Evolutionary conservation across 2,797 vertebrate species (phyloP).

Genomic region (Melanotaenia nigrans): DNA sequence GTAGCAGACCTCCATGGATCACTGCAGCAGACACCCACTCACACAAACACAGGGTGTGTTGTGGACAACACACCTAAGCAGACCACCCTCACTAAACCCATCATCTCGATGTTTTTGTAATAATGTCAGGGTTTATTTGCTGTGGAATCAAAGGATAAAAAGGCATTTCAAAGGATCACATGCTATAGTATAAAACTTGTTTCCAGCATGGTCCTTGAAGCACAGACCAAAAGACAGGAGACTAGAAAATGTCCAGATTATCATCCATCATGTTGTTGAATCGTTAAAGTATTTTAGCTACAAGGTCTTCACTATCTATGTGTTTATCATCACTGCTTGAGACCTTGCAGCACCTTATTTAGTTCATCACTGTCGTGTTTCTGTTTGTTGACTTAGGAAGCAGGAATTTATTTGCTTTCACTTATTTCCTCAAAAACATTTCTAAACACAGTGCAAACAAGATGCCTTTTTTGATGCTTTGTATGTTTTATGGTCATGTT

Average conservation of each 20-base stretch:
- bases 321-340: constrained; percentile 26
- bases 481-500: constrained; percentile 5
- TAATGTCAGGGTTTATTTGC: constrained; percentile 21
- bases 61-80: constrained; percentile 25
- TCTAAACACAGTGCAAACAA: constrained; percentile 26
- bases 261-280: background rate
- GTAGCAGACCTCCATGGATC: constrained; percentile 51
- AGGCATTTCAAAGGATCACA: too few relatives aligned
- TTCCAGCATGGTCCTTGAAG: background rate
- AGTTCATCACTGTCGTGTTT: constrained; percentile 15
- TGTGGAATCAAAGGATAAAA: too few relatives aligned
- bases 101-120: constrained; percentile 46
- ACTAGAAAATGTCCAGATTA: constrained; percentile 2
- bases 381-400: constrained; percentile 2
- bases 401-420: constrained; percentile 49
- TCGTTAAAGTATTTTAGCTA: background rate
- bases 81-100: constrained; percentile 14
- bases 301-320: constrained; percentile 24
- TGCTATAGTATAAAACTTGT: too few relatives aligned
- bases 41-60: constrained; percentile 13
- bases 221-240: background rate
- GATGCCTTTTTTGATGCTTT: constrained; percentile 2
- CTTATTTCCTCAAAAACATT: constrained; percentile 49
- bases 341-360: constrained; percentile 16
- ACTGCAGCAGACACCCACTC: constrained; percentile 18